These are phyloP conservation scores for Platyscapa corneri DNA, from an alignment of 1,140 invertebrate genomes.

Conservation along the genomic window DNA sequence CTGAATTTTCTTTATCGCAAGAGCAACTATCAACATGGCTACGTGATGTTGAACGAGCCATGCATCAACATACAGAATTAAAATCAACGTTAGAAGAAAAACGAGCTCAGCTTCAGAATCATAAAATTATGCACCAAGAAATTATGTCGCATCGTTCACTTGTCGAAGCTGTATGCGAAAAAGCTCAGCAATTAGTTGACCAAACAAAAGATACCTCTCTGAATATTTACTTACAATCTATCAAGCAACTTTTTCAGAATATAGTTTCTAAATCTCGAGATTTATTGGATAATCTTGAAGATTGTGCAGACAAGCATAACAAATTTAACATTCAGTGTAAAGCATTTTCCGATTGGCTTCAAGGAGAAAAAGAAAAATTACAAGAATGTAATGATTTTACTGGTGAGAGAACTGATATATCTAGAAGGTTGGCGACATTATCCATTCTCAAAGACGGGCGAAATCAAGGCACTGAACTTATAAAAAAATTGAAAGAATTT, in stretches of 20 bases:
- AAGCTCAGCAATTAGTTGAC: conserved; percentile 91
- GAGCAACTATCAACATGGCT: conserved; percentile 95
- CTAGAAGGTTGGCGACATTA: conserved; percentile 82
- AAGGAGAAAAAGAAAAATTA: conserved; percentile 84
- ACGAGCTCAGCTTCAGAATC: conserved; percentile 93
- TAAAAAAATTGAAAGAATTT: conserved; percentile 82
- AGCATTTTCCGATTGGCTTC: conserved; percentile 86
- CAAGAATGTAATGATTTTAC: conserved; percentile 84
- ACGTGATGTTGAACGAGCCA: conserved; percentile 90
- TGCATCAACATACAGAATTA: conserved; percentile 92
- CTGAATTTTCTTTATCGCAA: conserved; percentile 90
- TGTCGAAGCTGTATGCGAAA: conserved; percentile 93
- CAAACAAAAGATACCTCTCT: conserved; percentile 91
- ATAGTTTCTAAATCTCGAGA: conserved; percentile 92
- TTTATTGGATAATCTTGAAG: conserved; percentile 88
- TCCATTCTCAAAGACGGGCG: conserved; percentile 82
- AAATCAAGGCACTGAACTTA: conserved; percentile 81
- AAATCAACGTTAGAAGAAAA: conserved; percentile 95
- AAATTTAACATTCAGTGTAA: conserved; percentile 83
- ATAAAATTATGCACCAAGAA: conserved; percentile 96
- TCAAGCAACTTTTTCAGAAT: conserved; percentile 91
- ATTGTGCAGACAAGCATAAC: conserved; percentile 90
- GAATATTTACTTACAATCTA: conserved; percentile 90
- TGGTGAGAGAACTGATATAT: conserved; percentile 87
- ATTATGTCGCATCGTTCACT: conserved; percentile 93